Evolutionary conservation across 1,140 invertebrate species (phyloP).

Genomic region (Aleiodes sp.): DNA sequence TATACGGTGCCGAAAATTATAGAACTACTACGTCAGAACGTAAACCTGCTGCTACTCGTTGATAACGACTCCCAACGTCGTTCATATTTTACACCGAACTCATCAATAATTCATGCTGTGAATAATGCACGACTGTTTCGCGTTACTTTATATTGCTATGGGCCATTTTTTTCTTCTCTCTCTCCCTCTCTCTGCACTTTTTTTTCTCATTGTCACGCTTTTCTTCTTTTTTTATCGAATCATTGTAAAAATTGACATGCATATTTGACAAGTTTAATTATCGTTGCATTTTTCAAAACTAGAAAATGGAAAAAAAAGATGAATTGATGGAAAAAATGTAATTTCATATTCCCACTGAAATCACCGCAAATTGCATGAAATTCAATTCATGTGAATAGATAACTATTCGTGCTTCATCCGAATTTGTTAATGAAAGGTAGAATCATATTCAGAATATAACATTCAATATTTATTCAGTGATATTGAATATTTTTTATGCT

Average conservation of each 20-base stretch:
- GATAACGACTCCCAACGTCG: constrained; percentile 60
- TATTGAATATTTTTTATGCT: too few species aligned
- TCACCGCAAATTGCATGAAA: too few species aligned
- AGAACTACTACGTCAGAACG: constrained; percentile 16
- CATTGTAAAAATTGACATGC: background rate
- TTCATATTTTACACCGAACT: constrained; percentile 63
- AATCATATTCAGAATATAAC: too few species aligned
- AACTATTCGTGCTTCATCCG: too few species aligned
- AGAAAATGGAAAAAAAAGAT: background rate
- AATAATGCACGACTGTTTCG: constrained; percentile 63
- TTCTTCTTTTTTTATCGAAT: background rate
- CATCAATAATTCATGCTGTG: constrained; percentile 65
- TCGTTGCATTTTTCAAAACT: too few species aligned
- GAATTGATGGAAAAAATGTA: too few species aligned
- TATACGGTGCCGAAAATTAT: constrained; percentile 3
- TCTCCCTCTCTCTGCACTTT: background rate
- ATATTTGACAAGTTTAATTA: too few species aligned
- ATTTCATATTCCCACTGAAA: too few species aligned
- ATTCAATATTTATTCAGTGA: too few species aligned
- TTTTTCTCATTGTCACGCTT: background rate
- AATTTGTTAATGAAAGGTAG: too few species aligned
- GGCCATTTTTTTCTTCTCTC: constrained; percentile 14
- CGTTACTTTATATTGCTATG: constrained; percentile 54
- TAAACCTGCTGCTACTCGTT: constrained; percentile 49
- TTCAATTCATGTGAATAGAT: too few species aligned